phyloP scores from a whole-genome alignment of 2,113 vertebrate species.

The Menidia beryllina region DNA sequence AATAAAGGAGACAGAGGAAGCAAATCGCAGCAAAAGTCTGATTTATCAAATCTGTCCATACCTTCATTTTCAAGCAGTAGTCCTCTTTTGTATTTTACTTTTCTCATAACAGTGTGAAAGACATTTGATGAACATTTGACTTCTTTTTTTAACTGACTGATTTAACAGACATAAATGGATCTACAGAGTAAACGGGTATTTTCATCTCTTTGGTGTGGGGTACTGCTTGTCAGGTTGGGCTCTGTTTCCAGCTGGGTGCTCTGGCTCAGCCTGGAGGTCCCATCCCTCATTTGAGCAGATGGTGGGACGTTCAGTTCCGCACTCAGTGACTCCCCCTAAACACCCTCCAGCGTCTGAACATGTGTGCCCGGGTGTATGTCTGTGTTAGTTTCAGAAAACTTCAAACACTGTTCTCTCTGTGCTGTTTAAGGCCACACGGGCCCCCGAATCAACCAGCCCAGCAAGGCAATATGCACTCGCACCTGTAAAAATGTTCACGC shows the following conservation, averaged over 20 bases:
- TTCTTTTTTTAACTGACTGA: too few species aligned
- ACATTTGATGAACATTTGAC: too few species aligned
- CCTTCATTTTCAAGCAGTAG: neutral
- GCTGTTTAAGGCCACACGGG: slow-evolving; percentile 86
- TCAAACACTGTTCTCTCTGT: slow-evolving; percentile 56
- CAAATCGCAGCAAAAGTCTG: too few species aligned
- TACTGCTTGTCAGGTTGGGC: slow-evolving; percentile 37
- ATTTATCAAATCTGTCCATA: too few species aligned
- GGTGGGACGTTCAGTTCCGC: slow-evolving; percentile 45
- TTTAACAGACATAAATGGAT: neutral
- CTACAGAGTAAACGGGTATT: neutral
- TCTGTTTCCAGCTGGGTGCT: slow-evolving; percentile 54
- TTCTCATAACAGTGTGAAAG: neutral
- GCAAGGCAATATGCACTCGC: slow-evolving; percentile 50
- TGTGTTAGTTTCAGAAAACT: slow-evolving; percentile 5
- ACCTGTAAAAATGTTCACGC: slow-evolving; percentile 39
- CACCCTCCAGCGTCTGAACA: slow-evolving; percentile 77
- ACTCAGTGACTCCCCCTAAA: slow-evolving; percentile 68
- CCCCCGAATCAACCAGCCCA: slow-evolving; percentile 86
- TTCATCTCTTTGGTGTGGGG: neutral
- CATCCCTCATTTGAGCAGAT: slow-evolving; percentile 64
- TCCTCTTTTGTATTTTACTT: neutral
- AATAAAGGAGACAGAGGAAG: too few species aligned
- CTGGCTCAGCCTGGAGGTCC: slow-evolving; percentile 51
- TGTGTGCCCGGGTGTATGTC: slow-evolving; percentile 36